Evolutionary conservation across 2,113 vertebrate genomes (phyloP).

Genomic region (Mirza zaza): DNA sequence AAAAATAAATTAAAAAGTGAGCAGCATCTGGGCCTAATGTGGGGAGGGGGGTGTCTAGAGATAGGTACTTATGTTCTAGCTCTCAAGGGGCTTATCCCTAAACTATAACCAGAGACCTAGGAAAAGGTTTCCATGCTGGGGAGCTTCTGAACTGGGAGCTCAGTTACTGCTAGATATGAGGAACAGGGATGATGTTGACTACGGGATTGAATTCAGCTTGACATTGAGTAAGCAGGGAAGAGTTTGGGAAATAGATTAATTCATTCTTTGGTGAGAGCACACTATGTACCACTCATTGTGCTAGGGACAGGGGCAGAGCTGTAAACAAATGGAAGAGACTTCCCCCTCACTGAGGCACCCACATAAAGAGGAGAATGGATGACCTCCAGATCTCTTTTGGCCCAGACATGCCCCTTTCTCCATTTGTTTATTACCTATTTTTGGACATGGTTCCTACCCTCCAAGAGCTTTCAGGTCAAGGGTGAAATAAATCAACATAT

Average conservation of each 20-base stretch:
- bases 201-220: not conserved
- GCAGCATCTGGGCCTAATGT: no score
- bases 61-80: not conserved
- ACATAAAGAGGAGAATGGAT: not conserved
- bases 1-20: not conserved
- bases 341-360: not conserved
- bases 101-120: not conserved
- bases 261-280: not conserved
- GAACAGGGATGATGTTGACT: not conserved
- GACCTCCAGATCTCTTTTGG: not conserved
- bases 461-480: not conserved
- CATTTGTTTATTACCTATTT: not conserved
- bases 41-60: no score
- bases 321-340: not conserved
- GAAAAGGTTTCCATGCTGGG: not conserved
- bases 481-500: not conserved
- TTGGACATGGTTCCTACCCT: not conserved
- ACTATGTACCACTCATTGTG: no score
- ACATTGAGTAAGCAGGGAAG: not conserved
- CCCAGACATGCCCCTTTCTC: not conserved
- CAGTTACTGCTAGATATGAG: not conserved
- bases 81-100: not conserved
- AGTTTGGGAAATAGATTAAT: not conserved
- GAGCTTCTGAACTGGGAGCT: not conserved
- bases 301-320: not conserved